A percentile compares a stretch with the other conserved stretches of the same genome.
Evolutionary conservation across 37 sponge, comb jelly and placozoan genomes (phyloP).

Genomic region (Bolinopsis microptera): DNA sequence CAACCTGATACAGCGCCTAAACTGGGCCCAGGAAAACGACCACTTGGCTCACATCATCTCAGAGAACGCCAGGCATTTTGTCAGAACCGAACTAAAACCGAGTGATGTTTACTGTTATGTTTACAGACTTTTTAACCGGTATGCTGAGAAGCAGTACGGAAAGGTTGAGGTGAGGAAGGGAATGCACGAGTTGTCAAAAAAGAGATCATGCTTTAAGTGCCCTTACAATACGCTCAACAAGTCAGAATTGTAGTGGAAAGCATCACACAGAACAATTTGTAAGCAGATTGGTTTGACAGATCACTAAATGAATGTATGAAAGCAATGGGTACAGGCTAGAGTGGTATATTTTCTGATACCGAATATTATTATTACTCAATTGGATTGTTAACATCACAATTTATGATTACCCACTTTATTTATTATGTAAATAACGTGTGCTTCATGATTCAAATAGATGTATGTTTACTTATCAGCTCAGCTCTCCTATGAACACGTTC

Average conservation of each 20-base stretch:
- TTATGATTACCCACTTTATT: no score
- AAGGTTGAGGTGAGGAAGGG: conserved; percentile 43
- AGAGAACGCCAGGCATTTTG: conserved; percentile 76
- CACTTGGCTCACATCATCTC: conserved; percentile 79
- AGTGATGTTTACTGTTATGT: conserved; percentile 87
- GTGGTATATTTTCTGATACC: no score
- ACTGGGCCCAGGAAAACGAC: conserved; percentile 87
- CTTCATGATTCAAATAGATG: no score
- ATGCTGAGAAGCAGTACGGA: conserved; percentile 9
- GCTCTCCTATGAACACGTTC: no score
- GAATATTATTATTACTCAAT: no score
- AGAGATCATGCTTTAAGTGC: conserved; percentile 6
- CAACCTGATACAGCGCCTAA: conserved; percentile 81
- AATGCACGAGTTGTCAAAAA: conserved; percentile 26
- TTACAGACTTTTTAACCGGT: conserved; percentile 69
- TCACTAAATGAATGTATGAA: no score
- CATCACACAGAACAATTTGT: no score
- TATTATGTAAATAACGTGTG: no score
- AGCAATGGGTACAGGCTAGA: no score
- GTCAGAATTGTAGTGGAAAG: conserved; percentile 11
- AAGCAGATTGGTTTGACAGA: no score
- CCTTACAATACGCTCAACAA: conserved; percentile 3
- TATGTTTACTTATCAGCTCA: no score
- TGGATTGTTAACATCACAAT: no score
- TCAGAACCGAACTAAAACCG: conserved; percentile 76